These are phyloP conservation scores for Myzus persicae DNA, from an alignment of 1,140 invertebrate genomes.

Conservation along the genomic window DNA sequence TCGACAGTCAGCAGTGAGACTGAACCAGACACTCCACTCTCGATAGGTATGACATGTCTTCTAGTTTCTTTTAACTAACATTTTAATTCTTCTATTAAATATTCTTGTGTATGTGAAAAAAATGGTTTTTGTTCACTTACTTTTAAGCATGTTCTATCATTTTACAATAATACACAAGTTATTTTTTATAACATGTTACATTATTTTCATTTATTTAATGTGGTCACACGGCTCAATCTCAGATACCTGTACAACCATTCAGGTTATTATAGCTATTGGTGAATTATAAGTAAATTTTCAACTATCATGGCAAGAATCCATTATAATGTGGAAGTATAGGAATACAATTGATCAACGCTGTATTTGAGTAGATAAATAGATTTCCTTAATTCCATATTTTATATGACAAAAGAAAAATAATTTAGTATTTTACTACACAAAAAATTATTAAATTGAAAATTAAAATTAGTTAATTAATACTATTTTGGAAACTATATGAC, in stretches of 20 bases:
- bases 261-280: no score
- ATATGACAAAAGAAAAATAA: not conserved
- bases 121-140: not conserved
- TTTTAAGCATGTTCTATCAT: not conserved
- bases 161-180: not conserved
- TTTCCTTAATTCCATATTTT: no score
- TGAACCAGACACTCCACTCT: slow-evolving; percentile 49
- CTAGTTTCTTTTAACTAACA: slow-evolving; percentile 15
- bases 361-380: not conserved
- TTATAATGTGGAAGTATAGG: not conserved
- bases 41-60: slow-evolving; percentile 44
- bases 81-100: not conserved
- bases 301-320: not conserved
- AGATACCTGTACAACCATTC: no score
- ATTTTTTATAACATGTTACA: no score
- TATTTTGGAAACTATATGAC: not conserved
- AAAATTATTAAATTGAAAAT: not conserved
- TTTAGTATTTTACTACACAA: not conserved
- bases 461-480: not conserved
- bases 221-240: not conserved
- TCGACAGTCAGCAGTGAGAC: slow-evolving; percentile 55
- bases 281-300: no score
- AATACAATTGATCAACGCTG: not conserved
- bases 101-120: not conserved
- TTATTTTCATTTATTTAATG: not conserved